Evolutionary conservation across 2,888 invertebrate genomes (phyloP).

Genomic region (Hoplodrina blanda): DNA sequence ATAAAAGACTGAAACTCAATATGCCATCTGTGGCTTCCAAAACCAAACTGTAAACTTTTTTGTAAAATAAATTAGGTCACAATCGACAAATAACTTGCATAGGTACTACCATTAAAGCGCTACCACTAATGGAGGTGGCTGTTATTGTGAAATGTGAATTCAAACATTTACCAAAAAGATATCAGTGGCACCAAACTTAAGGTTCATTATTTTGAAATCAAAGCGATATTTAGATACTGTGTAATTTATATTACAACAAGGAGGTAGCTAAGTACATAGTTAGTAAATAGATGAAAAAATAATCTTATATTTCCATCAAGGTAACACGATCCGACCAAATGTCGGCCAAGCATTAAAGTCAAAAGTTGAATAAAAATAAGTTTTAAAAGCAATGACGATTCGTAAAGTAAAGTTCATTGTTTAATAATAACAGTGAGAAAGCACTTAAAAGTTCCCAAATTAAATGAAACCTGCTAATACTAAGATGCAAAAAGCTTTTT

Average conservation of each 20-base stretch:
- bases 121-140: slow-evolving; percentile 51
- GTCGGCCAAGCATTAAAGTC: slow-evolving; percentile 19
- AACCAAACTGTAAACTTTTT: slow-evolving; percentile 31
- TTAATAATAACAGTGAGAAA: slow-evolving; percentile 54
- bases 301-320: slow-evolving; percentile 9
- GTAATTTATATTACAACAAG: background rate
- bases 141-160: slow-evolving; percentile 42
- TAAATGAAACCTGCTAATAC: slow-evolving; percentile 34
- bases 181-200: slow-evolving; percentile 6
- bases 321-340: slow-evolving; percentile 1
- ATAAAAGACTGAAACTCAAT: slow-evolving; percentile 23
- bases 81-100: slow-evolving; percentile 54
- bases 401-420: slow-evolving; percentile 49
- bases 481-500: slow-evolving; percentile 48
- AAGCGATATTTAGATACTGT: background rate
- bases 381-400: slow-evolving; percentile 52
- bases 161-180: slow-evolving; percentile 29
- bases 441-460: slow-evolving; percentile 55
- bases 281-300: background rate
- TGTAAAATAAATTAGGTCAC: slow-evolving; percentile 55
- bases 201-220: slow-evolving; percentile 2
- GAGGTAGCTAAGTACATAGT: background rate
- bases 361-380: slow-evolving; percentile 46
- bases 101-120: slow-evolving; percentile 30
- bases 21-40: slow-evolving; percentile 15